These are phyloP conservation scores for Paraescarpia echinospica DNA, from an alignment of 1,140 invertebrate genomes.

Conservation along the genomic window DNA sequence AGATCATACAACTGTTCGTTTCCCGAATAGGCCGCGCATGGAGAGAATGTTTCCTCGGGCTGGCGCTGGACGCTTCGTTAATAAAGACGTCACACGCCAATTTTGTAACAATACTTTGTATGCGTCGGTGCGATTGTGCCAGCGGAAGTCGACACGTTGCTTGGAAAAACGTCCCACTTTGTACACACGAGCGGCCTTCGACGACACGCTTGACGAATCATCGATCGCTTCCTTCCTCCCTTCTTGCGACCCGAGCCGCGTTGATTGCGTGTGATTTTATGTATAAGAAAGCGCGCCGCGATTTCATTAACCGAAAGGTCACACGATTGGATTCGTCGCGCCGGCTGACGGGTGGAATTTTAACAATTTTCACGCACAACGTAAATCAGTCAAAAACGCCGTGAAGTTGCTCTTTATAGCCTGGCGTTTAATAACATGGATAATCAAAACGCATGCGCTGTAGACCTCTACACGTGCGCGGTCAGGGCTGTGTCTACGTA, in stretches of 20 bases:
- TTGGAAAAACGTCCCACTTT: neutral
- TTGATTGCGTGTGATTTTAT: neutral
- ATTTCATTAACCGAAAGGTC: neutral
- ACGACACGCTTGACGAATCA: neutral
- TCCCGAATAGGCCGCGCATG: neutral
- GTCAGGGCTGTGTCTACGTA: too few species aligned
- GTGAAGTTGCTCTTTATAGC: neutral
- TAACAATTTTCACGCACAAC: neutral
- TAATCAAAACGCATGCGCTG: neutral
- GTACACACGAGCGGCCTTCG: neutral
- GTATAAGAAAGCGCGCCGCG: neutral
- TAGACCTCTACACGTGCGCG: too few species aligned
- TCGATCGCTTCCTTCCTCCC: neutral
- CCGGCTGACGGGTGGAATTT: neutral
- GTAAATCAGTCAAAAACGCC: neutral
- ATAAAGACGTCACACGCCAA: neutral
- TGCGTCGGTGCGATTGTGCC: neutral
- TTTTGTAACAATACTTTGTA: neutral
- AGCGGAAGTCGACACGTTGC: neutral
- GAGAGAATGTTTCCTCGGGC: neutral
- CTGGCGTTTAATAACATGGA: neutral
- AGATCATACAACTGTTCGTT: neutral
- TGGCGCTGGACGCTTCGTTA: neutral
- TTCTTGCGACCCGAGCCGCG: neutral
- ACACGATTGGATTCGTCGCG: neutral